Base-by-base conservation (phyloP, 2,797 vertebrate species). In the Pipistrellus kuhlii region DNA sequence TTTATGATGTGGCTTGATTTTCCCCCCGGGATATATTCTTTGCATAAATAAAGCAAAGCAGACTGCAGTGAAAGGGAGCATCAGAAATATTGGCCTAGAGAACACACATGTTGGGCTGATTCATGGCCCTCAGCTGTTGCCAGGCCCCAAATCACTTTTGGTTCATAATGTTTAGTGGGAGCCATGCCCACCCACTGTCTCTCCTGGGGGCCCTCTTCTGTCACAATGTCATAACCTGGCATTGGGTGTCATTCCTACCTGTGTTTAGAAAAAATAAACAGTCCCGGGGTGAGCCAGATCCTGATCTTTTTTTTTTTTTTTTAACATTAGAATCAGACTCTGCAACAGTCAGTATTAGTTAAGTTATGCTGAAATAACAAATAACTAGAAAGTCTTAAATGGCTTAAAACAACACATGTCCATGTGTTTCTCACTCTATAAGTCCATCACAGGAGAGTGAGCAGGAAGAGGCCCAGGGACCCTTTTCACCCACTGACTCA, bases 11-110 rank as follows among this genome's bases (percentile, higher is more conserved):
- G 35, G 92, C 82, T 90, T 72, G 72, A 95, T 85, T 91, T 93
- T 14, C 18, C 72, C 53, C 76, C 62, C 62, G 81, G 77, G 77
- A 82, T 46, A 69, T 46, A 68, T 27, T 66, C 71, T 95, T 93
- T 91, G 69, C 91, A 96, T 76, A 75, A 94, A 90, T 85, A 95
- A 95, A 95, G 85, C 35, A 83, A 91, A 93, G 72, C 44, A 59
- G 51, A 57, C 41, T 25, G 41, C 48, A 80, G 75, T 71, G 55
- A 85, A 80, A 80, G 68, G n/a, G 3, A 77, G 9, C 17, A 51
- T 18, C 35, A 23, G 75, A 75, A 95, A 53, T 46, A 59, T 44
- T 25, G 75, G 55, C 32, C 62, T 59, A 12, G 17, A 93, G 30
- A 93, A 66, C n/a, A 75, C 32, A 53, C 32, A 44, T 41, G 9